Evolutionary conservation across 2,113 vertebrate species (phyloP), one percentile per base, ranked within the genome.

Genomic region (Gopherus evgoodei): DNA sequence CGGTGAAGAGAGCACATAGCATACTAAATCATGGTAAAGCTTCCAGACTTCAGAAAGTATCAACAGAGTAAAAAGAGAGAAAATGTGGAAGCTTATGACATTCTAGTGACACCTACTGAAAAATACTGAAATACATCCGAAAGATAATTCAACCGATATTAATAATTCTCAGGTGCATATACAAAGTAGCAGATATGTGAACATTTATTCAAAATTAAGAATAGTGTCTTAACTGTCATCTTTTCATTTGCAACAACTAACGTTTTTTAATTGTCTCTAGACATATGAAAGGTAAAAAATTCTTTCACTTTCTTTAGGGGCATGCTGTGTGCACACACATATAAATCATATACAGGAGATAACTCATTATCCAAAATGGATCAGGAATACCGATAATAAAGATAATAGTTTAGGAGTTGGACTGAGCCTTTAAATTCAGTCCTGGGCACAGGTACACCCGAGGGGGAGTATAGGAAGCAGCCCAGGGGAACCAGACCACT

Each of bases 31-130:
- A 78, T 47, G 11, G 6, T 35, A 69, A 92, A 84, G 83, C 22
- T 24, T 21, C 31, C 75, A n/a, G 27, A 54, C n/a, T 69, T 49
- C 22, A 79, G 52, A 56, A 80, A 90, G 62, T 44, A 59, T 42
- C 4, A 75, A 42, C 19, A 76, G 16, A 75, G n/a, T 42, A 75
- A 42, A n/a, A 83, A 84, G 12, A 91, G 11, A 31, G 21, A 84
- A 86, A 86, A 84, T 72, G 17, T 52, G 44, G 1, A 10, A 16
- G 93, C 11, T 62, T 93, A 14, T 10, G 7, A 94, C 88, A 79
- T 81, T 93, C 88, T 97, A 92, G 89, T 96, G 97, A 97, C 97
- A 97, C 86, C 95, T 97, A 94, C 79, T 90, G 96, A 95, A 93
- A 90, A 86, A 5, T 44, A 92, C 29, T 16, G 81, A 96, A 95